These are phyloP conservation scores for Temnothorax curvispinosus DNA, from an alignment of 1,140 invertebrate species.

Conservation along the genomic window DNA sequence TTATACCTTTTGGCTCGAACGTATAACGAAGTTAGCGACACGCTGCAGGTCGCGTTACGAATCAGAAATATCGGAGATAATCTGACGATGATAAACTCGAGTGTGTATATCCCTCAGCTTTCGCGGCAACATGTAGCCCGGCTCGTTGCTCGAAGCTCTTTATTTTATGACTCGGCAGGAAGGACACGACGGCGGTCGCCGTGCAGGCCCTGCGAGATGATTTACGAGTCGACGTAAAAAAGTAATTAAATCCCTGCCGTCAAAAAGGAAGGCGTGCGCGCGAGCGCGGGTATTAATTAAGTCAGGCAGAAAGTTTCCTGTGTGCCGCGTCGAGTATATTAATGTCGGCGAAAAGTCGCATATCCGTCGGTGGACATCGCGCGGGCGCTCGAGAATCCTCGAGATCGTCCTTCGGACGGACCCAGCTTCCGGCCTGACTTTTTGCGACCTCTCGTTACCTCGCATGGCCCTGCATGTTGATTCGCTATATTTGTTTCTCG, in stretches of 20 bases:
- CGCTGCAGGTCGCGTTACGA: background rate
- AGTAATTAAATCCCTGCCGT: slow-evolving; percentile 83
- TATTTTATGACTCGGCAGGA: slow-evolving; percentile 81
- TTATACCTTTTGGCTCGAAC: background rate
- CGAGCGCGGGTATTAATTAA: slow-evolving; percentile 79
- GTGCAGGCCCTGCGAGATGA: slow-evolving; percentile 75
- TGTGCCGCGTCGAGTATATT: slow-evolving; percentile 74
- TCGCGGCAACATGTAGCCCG: slow-evolving; percentile 69
- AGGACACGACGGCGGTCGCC: slow-evolving; percentile 69
- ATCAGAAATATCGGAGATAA: slow-evolving; percentile 44
- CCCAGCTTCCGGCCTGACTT: slow-evolving; percentile 13
- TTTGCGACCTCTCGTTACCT: slow-evolving; percentile 34
- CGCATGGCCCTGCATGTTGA: slow-evolving; percentile 4
- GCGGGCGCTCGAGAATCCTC: background rate
- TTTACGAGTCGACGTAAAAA: slow-evolving; percentile 84
- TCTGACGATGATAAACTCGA: slow-evolving; percentile 35
- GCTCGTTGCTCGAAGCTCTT: slow-evolving; percentile 61
- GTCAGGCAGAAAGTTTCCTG: slow-evolving; percentile 73
- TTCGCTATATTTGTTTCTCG: slow-evolving; percentile 45
- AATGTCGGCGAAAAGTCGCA: slow-evolving; percentile 75
- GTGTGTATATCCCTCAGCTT: slow-evolving; percentile 24
- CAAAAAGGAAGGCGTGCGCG: slow-evolving; percentile 69
- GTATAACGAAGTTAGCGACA: background rate
- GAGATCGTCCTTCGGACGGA: slow-evolving; percentile 43
- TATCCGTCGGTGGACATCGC: slow-evolving; percentile 39